phyloP scores from a whole-genome alignment of 1,140 invertebrate species.

The Drosophila dunni region DNA sequence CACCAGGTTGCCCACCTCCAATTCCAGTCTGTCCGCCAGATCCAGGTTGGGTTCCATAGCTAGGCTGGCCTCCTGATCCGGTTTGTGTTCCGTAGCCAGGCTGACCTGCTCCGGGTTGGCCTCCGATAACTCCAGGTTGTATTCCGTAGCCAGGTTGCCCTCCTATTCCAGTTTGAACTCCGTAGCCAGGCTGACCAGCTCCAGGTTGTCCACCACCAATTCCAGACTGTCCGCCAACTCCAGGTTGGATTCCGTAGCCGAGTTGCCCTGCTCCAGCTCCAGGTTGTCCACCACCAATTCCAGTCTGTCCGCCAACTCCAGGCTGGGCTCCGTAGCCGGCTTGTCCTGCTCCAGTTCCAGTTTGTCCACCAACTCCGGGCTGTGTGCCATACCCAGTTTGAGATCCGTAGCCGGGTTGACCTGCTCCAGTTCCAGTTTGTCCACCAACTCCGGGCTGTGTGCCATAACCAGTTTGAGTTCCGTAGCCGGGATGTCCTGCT shows the following conservation, averaged over 20 bases:
- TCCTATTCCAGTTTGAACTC: constrained; percentile 23
- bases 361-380: not conserved
- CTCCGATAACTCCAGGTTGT: constrained; percentile 19
- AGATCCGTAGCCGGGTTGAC: not conserved
- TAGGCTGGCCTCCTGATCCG: not conserved
- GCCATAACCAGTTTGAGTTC: not conserved
- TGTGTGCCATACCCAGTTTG: not conserved
- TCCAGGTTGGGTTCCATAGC: constrained; percentile 13
- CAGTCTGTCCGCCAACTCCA: constrained; percentile 11
- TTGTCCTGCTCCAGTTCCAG: constrained; percentile 13
- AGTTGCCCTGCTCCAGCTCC: constrained; percentile 5
- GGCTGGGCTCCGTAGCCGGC: constrained; percentile 27
- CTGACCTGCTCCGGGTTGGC: constrained; percentile 19
- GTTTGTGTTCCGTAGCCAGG: constrained; percentile 17
- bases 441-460: not conserved
- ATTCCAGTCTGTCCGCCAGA: constrained; percentile 7
- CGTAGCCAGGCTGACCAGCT: constrained; percentile 9
- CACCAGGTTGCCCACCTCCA: constrained; percentile 17
- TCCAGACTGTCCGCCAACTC: constrained; percentile 7
- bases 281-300: constrained; percentile 17
- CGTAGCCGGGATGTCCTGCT: constrained; percentile 4
- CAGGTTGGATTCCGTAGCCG: not conserved
- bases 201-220: not conserved
- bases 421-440: constrained; percentile 18
- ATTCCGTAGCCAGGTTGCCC: constrained; percentile 19